Base-by-base conservation (phyloP, 35 echinoderm and acorn worm species). In the Strongylocentrotus purpuratus region DNA sequence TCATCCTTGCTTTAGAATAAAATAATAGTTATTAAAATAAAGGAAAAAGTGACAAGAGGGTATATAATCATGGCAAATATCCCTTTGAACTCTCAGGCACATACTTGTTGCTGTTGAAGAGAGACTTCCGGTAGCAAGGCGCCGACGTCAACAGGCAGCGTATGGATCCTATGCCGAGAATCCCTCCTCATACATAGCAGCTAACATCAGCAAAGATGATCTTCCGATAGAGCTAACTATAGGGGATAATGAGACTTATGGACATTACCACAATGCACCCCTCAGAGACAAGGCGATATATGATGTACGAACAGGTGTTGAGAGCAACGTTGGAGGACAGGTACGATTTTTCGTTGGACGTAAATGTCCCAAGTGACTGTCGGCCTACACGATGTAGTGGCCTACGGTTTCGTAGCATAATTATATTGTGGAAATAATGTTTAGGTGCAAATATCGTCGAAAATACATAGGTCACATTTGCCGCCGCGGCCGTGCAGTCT, bases 191-290 rank as follows among this genome's bases (percentile, higher is more conserved):
- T 98, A 98, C 87, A 88, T 96, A 18, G 97, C 95, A 2, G 97
- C 95, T 2, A 95, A 96, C 94, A 41, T 96, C 46, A 50, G 94
- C 31, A 93, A 94, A 46, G 94, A 95, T 22, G 25, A 70, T 45
- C 50, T 97, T 17, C 94, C 85, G n/a, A 71, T 95, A 13, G 50
- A 58, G 0, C 95, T 98, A 70, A 96, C 88, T 7, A 61, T 98
- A n/a, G 97, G 97, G 5, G 97, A 98, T 65, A 95, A 89, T 55
- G 78, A 93, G 92, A 88, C 87, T 33, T 98, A 98, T 92, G 96
- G 94, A 31, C n/a, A 47, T n/a, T 98, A 96, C 47, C 94, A 95
- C 91, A 98, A 98, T 47, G 91, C 97, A 94, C 97, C 97, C 20
- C 94, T 98, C 31, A 32, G 92, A 46, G 90, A 88, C 61, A 94